A percentile compares a stretch with the other conserved stretches of the same genome.
Evolutionary conservation across 2,113 vertebrate species (phyloP).

Genomic region (Zingel zingel): DNA sequence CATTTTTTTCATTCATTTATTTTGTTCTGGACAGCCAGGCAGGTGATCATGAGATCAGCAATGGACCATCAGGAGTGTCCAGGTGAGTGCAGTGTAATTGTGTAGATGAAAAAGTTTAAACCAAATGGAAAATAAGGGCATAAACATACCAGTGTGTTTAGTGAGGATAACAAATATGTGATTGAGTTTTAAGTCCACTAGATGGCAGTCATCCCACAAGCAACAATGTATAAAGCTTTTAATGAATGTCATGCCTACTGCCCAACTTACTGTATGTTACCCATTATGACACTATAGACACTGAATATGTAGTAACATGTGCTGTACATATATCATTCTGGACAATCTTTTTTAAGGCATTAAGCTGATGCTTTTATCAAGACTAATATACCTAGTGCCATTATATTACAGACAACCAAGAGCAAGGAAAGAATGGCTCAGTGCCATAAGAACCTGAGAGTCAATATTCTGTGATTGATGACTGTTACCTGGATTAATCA

Average conservation of each 20-base stretch:
- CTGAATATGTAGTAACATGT: neutral
- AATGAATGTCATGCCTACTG: neutral
- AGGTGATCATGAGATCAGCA: constrained; percentile 92
- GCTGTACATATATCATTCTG: no score
- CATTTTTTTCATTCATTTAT: neutral
- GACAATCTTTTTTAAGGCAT: neutral
- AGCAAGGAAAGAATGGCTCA: neutral
- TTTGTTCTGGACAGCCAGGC: constrained; percentile 80
- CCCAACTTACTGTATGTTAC: neutral
- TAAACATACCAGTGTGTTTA: neutral
- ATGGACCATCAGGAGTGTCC: constrained; percentile 88
- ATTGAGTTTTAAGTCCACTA: constrained; percentile 46
- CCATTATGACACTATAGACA: neutral
- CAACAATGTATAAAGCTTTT: neutral
- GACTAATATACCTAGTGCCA: neutral
- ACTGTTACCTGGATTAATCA: neutral
- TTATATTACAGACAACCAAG: neutral
- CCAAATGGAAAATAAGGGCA: constrained; percentile 6
- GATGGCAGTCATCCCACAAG: constrained; percentile 55
- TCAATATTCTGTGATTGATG: neutral
- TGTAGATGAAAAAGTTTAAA: neutral
- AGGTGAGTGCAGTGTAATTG: constrained; percentile 81
- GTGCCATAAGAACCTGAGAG: neutral
- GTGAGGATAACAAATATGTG: constrained; percentile 4
- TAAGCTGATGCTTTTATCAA: neutral